These are phyloP conservation scores for Agriotes lineatus DNA, from an alignment of 2,888 invertebrate species.

Conservation along the genomic window DNA sequence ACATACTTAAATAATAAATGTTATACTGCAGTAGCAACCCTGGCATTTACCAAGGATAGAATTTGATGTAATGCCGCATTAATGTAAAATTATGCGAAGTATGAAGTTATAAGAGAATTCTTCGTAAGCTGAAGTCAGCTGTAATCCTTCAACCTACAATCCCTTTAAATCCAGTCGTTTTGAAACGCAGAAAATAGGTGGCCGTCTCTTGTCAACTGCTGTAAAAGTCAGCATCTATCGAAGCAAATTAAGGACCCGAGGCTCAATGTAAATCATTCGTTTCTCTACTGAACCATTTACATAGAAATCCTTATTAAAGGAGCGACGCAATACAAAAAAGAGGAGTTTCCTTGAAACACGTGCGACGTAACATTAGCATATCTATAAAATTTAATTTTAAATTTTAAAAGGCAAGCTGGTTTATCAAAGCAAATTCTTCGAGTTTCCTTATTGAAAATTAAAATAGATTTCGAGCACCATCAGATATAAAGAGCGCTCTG, in stretches of 20 bases:
- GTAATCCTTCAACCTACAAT: too few relatives aligned
- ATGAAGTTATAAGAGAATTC: too few relatives aligned
- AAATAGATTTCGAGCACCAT: neutral
- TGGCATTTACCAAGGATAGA: too few relatives aligned
- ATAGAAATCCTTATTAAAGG: neutral
- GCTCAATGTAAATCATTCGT: neutral
- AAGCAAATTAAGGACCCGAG: neutral
- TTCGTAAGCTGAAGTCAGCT: too few relatives aligned
- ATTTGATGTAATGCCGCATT: too few relatives aligned
- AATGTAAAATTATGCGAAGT: too few relatives aligned
- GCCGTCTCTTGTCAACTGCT: neutral
- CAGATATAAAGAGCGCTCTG: too few relatives aligned
- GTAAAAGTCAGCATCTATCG: neutral
- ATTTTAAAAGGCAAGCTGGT: neutral
- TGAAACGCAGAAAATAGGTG: too few relatives aligned
- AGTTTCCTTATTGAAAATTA: neutral
- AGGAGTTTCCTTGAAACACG: neutral
- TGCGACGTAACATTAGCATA: conserved; percentile 1
- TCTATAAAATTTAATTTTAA: neutral
- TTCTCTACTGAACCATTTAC: neutral
- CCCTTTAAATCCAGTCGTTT: too few relatives aligned
- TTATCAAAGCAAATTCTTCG: neutral
- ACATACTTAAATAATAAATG: too few relatives aligned
- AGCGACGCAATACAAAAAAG: neutral
- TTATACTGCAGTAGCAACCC: too few relatives aligned